phyloP scores from a whole-genome alignment of 2,113 vertebrate species.

The Oostethus manadensis region DNA sequence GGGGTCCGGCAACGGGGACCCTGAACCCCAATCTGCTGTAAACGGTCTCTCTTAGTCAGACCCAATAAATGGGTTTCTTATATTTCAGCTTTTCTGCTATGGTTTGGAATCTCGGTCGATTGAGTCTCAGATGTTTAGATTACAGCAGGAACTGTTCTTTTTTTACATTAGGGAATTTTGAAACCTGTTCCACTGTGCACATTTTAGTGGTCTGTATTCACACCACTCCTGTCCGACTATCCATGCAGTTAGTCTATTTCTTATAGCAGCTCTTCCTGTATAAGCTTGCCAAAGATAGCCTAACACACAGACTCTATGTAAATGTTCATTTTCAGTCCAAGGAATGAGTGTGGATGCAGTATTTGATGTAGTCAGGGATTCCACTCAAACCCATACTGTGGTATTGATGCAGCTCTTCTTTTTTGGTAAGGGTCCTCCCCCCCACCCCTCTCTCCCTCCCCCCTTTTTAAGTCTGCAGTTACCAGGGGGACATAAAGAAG shows the following conservation, averaged over 20 bases:
- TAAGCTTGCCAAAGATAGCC: constrained; percentile 99
- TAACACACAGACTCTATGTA: constrained; percentile 70
- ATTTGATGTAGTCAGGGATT: constrained; percentile 51
- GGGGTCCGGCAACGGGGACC: constrained; percentile 72
- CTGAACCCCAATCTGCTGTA: constrained; percentile 77
- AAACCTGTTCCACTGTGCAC: constrained; percentile 49
- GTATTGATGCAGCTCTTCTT: constrained; percentile 50
- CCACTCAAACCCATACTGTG: constrained; percentile 49
- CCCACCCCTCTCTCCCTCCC: constrained; percentile 14
- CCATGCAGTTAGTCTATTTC: constrained; percentile 44
- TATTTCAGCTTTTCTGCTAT: constrained; percentile 45
- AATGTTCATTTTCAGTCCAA: constrained; percentile 86
- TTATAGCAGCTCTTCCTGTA: constrained; percentile 96
- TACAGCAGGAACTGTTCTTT: constrained; percentile 63
- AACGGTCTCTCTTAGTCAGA: constrained; percentile 91
- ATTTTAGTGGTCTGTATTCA: constrained; percentile 33
- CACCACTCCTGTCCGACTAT: constrained; percentile 45
- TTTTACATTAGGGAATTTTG: constrained; percentile 49
- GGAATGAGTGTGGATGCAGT: constrained; percentile 36
- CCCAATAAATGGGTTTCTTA: constrained; percentile 41
- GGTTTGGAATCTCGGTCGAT: constrained; percentile 20
- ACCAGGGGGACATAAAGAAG: constrained; percentile 24
- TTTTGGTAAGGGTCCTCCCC: constrained; percentile 25
- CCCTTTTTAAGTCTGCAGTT: constrained; percentile 55
- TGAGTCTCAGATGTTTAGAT: constrained; percentile 36